A percentile compares a stretch with the other conserved stretches of the same genome.
phyloP scores from a whole-genome alignment of 2,113 vertebrate genomes.

The Melanotaenia duboulayi region DNA sequence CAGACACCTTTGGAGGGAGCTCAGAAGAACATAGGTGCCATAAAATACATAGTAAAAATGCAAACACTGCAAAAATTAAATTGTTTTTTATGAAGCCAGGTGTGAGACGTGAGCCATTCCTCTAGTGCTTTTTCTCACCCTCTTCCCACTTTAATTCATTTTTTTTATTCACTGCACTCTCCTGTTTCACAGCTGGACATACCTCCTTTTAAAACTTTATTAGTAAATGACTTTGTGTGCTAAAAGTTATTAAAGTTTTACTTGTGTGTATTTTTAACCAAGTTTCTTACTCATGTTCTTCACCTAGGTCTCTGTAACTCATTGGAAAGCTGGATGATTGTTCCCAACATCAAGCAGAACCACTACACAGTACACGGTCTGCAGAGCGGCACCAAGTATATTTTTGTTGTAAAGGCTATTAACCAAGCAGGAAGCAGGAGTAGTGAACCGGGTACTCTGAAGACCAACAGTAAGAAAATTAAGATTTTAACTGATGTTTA shows the following conservation, averaged over 20 bases:
- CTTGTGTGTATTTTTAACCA: no score
- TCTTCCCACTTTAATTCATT: slow-evolving; percentile 21
- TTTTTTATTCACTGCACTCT: slow-evolving; percentile 5
- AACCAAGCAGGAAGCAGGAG: slow-evolving; percentile 97
- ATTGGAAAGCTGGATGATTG: slow-evolving; percentile 99
- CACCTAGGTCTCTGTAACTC: slow-evolving; percentile 95
- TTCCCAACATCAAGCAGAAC: slow-evolving; percentile 99
- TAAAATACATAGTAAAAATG: slow-evolving; percentile 13
- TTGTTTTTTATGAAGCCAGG: slow-evolving; percentile 31
- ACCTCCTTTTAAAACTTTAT: not conserved
- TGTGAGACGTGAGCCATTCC: slow-evolving; percentile 58
- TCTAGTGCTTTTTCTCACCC: slow-evolving; percentile 43
- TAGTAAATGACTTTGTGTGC: no score
- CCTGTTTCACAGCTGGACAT: slow-evolving; percentile 7
- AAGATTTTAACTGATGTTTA: not conserved
- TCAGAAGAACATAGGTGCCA: slow-evolving; percentile 11
- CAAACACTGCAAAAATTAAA: slow-evolving; percentile 4
- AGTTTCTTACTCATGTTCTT: not conserved
- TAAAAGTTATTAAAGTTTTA: no score
- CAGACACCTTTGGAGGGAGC: slow-evolving; percentile 4
- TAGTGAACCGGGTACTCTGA: slow-evolving; percentile 95
- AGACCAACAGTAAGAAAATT: slow-evolving; percentile 95
- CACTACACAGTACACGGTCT: slow-evolving; percentile 98
- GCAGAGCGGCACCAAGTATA: slow-evolving; percentile 98
- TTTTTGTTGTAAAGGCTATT: slow-evolving; percentile 98